Conservation (phyloP, 2,797 vertebrate species). For the Okamejei kenojei region DNA sequence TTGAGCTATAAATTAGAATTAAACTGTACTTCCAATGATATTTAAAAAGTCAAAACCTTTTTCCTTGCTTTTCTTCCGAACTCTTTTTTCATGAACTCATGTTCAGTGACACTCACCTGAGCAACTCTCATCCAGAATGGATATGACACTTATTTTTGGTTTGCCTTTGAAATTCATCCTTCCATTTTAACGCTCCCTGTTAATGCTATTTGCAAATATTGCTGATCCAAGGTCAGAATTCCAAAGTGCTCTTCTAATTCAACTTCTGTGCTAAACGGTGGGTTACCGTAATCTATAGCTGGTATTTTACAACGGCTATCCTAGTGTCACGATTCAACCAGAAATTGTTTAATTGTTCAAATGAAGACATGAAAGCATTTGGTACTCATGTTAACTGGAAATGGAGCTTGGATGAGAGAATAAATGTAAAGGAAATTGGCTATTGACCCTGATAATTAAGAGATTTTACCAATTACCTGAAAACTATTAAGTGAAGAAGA, state of each 20-base stretch:
- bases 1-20: too few relatives aligned
- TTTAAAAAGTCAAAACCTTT: background rate
- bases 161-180: slow-evolving; percentile 8
- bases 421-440: background rate
- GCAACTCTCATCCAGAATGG: background rate
- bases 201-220: background rate
- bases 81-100: background rate
- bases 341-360: background rate
- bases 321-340: background rate
- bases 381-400: background rate
- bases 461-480: background rate
- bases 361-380: background rate
- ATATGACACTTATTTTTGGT: background rate
- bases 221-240: background rate
- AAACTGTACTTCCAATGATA: background rate
- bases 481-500: background rate
- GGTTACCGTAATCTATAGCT: background rate
- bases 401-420: slow-evolving; percentile 2
- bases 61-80: background rate
- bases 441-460: background rate
- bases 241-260: background rate
- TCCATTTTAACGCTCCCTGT: background rate
- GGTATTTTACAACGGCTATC: background rate
- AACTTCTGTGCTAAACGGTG: background rate
- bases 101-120: background rate